Base-by-base conservation (phyloP, 2,888 invertebrate species). In the Cerceris ruficornis region DNA sequence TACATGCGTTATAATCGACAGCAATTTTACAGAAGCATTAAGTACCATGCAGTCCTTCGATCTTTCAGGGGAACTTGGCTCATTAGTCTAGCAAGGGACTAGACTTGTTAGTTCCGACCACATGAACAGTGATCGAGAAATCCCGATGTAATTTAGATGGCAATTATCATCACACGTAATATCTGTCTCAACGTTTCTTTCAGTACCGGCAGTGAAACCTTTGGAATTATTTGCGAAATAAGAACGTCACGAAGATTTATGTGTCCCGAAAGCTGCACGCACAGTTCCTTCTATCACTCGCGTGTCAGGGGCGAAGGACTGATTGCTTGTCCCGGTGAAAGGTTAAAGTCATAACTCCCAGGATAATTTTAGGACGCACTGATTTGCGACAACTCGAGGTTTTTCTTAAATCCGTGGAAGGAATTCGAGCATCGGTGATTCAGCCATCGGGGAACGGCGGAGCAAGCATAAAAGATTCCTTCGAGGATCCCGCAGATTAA, bases 401-500 rank as follows among this genome's bases (percentile, higher is more conserved):
- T 50, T 58, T 41, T n/a, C 17, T 57, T 15, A 58, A 5, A n/a
- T 66, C 9, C 75, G 68, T 64, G 64, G 69, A 15, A 59, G 54
- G 80, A 80, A 84, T 84, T 67, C 70, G 54, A 54, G 49, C 39
- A 43, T 6, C 54, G 65, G 71, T 69, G 71, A 76, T 71, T 74
- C 59, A 71, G 68, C 52, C 43, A 68, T 76, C 64, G 61, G 41
- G 43, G 55, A 69, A 70, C 46, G 74, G 62, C 79, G 50, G 43
- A 67, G 69, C 69, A 58, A 75, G 73, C 69, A 80, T 77, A 81
- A 80, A 77, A 75, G 83, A 80, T 86, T 84, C 73, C 86, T 81
- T 69, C 67, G 81, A 84, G 79, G 69, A 74, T 79, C 71, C 68
- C 49, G 75, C 78, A 84, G 86, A 88, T 88, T 88, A 89, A 90